Percentiles rank a stretch among this genome's conserved stretches.
phyloP scores from a whole-genome alignment of 2,888 invertebrate species.

The Melieria picta region DNA sequence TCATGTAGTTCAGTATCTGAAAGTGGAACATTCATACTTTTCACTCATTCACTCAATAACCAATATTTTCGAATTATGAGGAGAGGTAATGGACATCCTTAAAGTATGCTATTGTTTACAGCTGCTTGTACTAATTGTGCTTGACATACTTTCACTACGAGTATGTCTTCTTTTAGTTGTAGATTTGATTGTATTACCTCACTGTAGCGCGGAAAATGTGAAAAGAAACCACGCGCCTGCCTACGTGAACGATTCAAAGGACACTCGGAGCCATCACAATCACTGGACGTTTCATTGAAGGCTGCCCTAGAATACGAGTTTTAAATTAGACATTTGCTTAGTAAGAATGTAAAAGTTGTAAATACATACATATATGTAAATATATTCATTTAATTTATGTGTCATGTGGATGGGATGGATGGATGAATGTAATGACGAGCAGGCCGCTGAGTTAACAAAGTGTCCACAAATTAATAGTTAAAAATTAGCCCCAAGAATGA shows the following conservation, averaged over 20 bases:
- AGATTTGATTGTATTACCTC: slow-evolving; percentile 45
- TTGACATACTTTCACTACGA: no score
- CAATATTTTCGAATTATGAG: neutral
- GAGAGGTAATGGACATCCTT: no score
- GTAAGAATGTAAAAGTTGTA: neutral
- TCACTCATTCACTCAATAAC: neutral
- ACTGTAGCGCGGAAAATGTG: slow-evolving; percentile 61
- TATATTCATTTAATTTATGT: no score
- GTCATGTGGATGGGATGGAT: no score
- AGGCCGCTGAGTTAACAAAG: no score
- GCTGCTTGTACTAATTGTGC: neutral
- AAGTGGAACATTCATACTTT: neutral
- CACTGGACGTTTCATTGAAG: slow-evolving; percentile 43
- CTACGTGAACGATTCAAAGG: slow-evolving; percentile 55
- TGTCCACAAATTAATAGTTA: no score
- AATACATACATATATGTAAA: neutral
- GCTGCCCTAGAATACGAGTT: slow-evolving; percentile 38
- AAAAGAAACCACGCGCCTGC: slow-evolving; percentile 61
- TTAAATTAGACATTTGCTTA: neutral
- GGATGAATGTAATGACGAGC: no score
- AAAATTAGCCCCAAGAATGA: no score
- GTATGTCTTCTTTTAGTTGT: no score
- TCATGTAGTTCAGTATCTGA: slow-evolving; percentile 61
- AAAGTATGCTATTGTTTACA: neutral
- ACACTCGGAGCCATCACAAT: slow-evolving; percentile 51